Conservation (phyloP, 2,113 vertebrate genomes). For the Pollachius pollachius region DNA sequence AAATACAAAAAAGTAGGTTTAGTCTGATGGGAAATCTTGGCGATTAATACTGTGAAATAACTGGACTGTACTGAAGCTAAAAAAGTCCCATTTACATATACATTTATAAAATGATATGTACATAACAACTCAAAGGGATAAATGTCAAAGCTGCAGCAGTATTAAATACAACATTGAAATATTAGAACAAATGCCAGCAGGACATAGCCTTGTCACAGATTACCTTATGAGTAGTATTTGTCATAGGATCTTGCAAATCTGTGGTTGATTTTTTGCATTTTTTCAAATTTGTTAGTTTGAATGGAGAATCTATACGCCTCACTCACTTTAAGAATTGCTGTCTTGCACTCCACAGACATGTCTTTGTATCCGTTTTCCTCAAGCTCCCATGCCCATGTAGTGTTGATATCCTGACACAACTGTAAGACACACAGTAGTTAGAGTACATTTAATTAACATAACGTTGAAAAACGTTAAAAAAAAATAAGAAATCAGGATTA, state of each 20-base stretch:
- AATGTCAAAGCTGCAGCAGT: too few relatives aligned
- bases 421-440: constrained; percentile 44
- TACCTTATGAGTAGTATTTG: too few relatives aligned
- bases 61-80: background rate
- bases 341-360: constrained; percentile 89
- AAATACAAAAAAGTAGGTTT: constrained; percentile 1
- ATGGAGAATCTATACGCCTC: background rate
- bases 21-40: background rate
- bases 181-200: too few relatives aligned
- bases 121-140: too few relatives aligned
- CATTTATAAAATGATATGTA: too few relatives aligned
- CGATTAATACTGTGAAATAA: background rate
- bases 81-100: background rate
- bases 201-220: too few relatives aligned
- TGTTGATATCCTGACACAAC: constrained; percentile 96
- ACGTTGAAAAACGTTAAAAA: too few relatives aligned
- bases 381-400: constrained; percentile 97
- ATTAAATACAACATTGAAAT: too few relatives aligned
- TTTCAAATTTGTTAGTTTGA: too few relatives aligned
- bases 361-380: constrained; percentile 94
- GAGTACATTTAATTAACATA: background rate
- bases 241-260: too few relatives aligned
- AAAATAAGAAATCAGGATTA: too few relatives aligned
- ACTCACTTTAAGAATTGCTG: constrained; percentile 91
- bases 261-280: too few relatives aligned